These are phyloP conservation scores for Nomada fucata DNA, from an alignment of 2,888 invertebrate genomes.

Conservation along the genomic window DNA sequence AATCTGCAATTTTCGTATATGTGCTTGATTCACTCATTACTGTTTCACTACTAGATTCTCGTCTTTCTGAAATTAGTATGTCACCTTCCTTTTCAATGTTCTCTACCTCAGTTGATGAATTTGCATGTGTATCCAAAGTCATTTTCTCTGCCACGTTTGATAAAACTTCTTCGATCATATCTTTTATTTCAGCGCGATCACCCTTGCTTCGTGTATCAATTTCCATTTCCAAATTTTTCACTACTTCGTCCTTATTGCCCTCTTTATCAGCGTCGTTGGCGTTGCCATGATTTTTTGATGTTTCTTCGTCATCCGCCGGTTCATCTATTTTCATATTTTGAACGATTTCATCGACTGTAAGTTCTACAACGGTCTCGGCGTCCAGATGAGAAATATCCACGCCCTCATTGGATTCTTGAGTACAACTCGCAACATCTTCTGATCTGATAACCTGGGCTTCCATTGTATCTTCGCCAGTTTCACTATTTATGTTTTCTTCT, in stretches of 20 bases:
- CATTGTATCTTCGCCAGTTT: background rate
- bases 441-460: background rate
- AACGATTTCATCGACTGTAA: constrained; percentile 73
- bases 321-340: constrained; percentile 56
- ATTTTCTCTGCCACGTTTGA: background rate
- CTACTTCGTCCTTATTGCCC: background rate
- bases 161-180: background rate
- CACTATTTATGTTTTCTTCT: background rate
- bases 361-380: constrained; percentile 39
- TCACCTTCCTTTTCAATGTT: background rate
- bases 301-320: background rate
- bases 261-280: background rate
- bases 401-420: background rate
- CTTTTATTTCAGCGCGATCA: background rate
- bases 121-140: background rate
- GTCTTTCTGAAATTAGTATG: background rate
- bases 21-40: background rate
- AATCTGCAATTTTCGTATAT: background rate
- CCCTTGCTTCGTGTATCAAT: background rate
- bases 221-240: background rate
- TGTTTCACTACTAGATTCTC: background rate
- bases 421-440: background rate
- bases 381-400: background rate
- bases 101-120: background rate
- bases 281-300: background rate